A percentile compares a stretch with the other conserved stretches of the same genome.
These are phyloP conservation scores for Lepus timidus DNA, from an alignment of 2,113 vertebrate species.

Conservation along the genomic window DNA sequence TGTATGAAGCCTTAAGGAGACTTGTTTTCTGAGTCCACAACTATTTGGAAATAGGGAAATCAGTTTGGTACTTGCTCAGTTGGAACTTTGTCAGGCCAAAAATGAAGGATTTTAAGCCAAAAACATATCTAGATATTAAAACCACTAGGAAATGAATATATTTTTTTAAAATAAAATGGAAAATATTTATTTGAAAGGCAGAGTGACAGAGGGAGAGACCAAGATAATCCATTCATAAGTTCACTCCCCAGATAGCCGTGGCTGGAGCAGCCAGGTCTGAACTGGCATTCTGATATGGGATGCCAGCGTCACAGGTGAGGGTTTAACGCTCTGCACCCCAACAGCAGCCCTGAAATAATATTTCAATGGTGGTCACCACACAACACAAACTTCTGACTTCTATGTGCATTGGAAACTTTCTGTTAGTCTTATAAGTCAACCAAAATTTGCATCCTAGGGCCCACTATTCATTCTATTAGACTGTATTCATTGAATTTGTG, in stretches of 20 bases:
- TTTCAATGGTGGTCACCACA: background rate
- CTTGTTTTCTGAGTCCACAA: background rate
- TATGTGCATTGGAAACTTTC: background rate
- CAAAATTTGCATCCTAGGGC: background rate
- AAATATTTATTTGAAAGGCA: too few relatives aligned
- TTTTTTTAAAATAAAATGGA: background rate
- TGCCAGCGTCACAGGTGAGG: too few relatives aligned
- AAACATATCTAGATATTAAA: constrained; percentile 28
- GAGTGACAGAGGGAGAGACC: too few relatives aligned
- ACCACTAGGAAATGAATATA: background rate
- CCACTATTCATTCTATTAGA: background rate
- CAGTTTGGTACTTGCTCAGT: background rate
- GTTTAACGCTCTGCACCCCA: too few relatives aligned
- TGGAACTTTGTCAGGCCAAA: constrained; percentile 40
- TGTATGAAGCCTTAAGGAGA: constrained; percentile 9
- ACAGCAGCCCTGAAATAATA: background rate
- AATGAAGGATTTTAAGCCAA: constrained; percentile 19
- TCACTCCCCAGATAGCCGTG: too few relatives aligned
- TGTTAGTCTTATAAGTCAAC: background rate
- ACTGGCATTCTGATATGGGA: too few relatives aligned
- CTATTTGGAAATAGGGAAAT: constrained; percentile 45
- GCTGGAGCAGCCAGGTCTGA: too few relatives aligned
- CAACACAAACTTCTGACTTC: background rate
- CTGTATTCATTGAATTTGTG: background rate
- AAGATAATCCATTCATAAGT: too few relatives aligned